phyloP scores from a whole-genome alignment of 2,797 vertebrate genomes.

The Manis javanica region DNA sequence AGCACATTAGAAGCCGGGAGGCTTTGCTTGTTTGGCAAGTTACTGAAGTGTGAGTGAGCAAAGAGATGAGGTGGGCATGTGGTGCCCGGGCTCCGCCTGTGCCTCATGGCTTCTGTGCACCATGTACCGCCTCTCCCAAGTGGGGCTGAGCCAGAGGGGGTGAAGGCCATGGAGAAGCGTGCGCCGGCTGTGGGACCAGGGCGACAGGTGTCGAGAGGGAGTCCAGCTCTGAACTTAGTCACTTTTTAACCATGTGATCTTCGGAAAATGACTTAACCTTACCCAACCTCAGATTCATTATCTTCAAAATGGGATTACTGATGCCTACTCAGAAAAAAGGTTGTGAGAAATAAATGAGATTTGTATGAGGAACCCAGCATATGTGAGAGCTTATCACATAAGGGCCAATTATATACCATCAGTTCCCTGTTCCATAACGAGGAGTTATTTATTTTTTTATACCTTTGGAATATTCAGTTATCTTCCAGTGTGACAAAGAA shows the following conservation, averaged over 20 bases:
- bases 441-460: constrained; percentile 10
- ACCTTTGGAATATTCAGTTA: not conserved
- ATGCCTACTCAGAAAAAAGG: not conserved
- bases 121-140: not conserved
- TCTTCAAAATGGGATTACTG: not conserved
- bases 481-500: not conserved
- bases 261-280: not conserved
- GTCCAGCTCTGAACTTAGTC: not conserved
- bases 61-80: rapidly evolving
- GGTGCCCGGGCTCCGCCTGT: not conserved
- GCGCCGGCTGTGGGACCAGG: not conserved
- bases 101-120: rapidly evolving
- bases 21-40: not conserved
- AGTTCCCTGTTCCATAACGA: not conserved
- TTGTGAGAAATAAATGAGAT: not conserved
- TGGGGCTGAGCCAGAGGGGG: not conserved
- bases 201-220: too few species aligned
- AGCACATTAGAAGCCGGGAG: not conserved
- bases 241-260: not conserved
- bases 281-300: not conserved
- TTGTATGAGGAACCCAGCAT: not conserved
- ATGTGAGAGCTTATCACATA: not conserved
- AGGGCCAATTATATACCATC: not conserved
- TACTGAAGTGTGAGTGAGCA: not conserved
- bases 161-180: not conserved